Percentiles rank a stretch among this genome's conserved stretches.
Evolutionary conservation across 2,797 vertebrate genomes (phyloP).

Genomic region (Smutsia gigantea): DNA sequence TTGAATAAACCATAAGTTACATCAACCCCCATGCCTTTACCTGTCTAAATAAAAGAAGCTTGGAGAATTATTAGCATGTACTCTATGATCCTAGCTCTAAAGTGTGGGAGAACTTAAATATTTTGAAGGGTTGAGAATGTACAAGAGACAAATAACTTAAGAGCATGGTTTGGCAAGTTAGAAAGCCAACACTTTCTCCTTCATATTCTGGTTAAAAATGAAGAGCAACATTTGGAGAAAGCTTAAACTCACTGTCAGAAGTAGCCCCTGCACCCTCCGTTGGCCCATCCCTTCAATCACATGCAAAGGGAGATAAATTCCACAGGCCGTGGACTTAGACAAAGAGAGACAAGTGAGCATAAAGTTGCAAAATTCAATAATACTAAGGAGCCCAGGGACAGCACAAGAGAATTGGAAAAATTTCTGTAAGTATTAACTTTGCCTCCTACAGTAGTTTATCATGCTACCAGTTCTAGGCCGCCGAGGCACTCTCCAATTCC

Average conservation of each 20-base stretch:
- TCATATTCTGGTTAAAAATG: background rate
- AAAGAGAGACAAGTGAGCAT: background rate
- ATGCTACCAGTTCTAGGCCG: background rate
- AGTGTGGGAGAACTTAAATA: conserved; percentile 32
- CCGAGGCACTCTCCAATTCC: background rate
- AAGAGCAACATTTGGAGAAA: conserved; percentile 39
- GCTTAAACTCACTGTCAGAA: background rate
- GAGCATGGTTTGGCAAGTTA: background rate
- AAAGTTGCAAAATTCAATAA: background rate
- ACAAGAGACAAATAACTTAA: background rate
- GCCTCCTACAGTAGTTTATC: background rate
- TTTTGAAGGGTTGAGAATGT: conserved; percentile 36
- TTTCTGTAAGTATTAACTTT: background rate
- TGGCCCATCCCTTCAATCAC: background rate
- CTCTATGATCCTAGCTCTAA: conserved; percentile 31
- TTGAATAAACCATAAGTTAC: background rate
- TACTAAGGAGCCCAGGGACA: background rate
- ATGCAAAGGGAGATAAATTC: background rate
- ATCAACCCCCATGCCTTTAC: background rate
- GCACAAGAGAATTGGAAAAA: background rate
- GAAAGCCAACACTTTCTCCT: conserved; percentile 56
- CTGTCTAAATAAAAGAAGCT: background rate
- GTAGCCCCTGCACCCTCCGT: fast-evolving
- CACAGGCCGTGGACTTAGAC: background rate
- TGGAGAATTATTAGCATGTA: conserved; percentile 19